These are phyloP conservation scores for Gyps fulvus DNA, from an alignment of 2,113 vertebrate genomes.

Conservation along the genomic window DNA sequence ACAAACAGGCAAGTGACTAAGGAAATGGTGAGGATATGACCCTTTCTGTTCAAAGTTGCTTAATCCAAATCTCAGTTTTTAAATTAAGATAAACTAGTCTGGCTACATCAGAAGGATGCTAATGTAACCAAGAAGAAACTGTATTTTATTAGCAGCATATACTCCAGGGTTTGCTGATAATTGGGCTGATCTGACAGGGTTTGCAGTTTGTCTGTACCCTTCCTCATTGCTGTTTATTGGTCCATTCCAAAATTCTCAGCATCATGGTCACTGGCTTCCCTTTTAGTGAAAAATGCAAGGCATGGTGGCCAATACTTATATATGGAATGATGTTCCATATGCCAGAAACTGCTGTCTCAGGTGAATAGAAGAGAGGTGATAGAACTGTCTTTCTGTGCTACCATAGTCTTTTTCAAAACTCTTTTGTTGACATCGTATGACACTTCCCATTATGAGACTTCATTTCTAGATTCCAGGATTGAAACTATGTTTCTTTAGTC, in stretches of 20 bases:
- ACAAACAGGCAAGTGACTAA: not conserved
- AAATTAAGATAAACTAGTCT: not conserved
- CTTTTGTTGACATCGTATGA: not conserved
- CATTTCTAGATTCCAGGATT: not conserved
- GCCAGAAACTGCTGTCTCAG: not conserved
- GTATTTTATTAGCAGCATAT: not conserved
- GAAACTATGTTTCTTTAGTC: not conserved
- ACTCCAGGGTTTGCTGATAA: not conserved
- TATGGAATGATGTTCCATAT: not conserved
- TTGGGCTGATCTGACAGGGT: not conserved
- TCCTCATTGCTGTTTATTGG: not conserved
- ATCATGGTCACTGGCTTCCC: not conserved
- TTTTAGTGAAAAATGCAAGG: not conserved
- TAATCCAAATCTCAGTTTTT: not conserved
- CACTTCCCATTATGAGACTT: not conserved
- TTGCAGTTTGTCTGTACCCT: not conserved
- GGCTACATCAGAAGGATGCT: not conserved
- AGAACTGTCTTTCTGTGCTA: not conserved
- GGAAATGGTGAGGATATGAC: not conserved
- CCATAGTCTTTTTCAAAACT: not conserved
- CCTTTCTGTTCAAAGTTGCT: not conserved
- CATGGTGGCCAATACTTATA: rapidly evolving
- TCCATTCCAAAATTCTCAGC: not conserved
- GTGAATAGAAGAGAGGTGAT: not conserved
- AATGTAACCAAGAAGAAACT: not conserved